phyloP scores from a whole-genome alignment of 2,113 vertebrate species.

The Atherinomorus stipes region DNA sequence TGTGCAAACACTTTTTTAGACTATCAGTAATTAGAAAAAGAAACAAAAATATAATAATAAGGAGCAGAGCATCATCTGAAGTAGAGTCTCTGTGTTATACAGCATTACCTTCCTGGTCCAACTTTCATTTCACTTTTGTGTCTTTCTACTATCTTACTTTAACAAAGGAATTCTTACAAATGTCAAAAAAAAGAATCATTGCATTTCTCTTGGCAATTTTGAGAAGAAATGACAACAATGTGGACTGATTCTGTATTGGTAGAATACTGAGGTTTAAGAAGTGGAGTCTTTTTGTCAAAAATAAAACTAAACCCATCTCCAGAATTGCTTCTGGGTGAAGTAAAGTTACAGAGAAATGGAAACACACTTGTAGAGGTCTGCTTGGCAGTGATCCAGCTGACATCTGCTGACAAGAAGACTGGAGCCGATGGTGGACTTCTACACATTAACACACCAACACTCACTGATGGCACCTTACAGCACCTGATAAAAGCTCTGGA shows the following conservation, averaged over 20 bases:
- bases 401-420: conserved; percentile 48
- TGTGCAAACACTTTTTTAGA: too few species aligned
- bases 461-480: conserved; percentile 36
- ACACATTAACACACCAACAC: conserved; percentile 44
- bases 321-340: background rate
- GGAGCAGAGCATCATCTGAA: too few species aligned
- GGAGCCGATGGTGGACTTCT: conserved; percentile 40
- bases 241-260: background rate
- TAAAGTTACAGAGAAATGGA: conserved; percentile 11
- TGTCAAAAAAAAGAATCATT: too few species aligned
- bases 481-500: conserved; percentile 28
- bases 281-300: background rate
- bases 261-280: background rate
- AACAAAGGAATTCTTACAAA: too few species aligned
- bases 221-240: background rate
- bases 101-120: too few species aligned
- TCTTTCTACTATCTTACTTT: too few species aligned
- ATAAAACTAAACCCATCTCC: background rate
- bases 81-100: too few species aligned
- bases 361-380: conserved; percentile 20
- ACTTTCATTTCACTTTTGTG: too few species aligned
- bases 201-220: too few species aligned
- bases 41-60: too few species aligned
- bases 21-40: too few species aligned
- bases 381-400: conserved; percentile 42